Conservation (phyloP, 2,113 vertebrate genomes). For the Lepisosteus osseus region DNA sequence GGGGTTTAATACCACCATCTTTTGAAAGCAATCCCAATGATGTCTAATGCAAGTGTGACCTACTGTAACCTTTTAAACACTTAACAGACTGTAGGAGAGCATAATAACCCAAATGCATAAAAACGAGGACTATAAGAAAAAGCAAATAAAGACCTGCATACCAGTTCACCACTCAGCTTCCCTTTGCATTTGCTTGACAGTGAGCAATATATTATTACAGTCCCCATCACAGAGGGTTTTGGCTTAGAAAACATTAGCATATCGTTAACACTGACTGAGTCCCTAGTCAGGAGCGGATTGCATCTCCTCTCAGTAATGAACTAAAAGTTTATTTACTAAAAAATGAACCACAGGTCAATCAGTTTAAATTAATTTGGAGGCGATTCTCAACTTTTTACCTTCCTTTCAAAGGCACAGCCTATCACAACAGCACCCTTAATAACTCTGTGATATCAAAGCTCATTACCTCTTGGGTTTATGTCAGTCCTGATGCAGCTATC, state of each 20-base stretch:
- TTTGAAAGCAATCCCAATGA: slow-evolving; percentile 46
- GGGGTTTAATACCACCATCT: slow-evolving; percentile 36
- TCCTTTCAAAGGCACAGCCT: neutral
- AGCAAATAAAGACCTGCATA: slow-evolving; percentile 58
- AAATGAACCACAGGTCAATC: slow-evolving; percentile 43
- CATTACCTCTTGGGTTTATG: slow-evolving; percentile 46
- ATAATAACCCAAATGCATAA: slow-evolving; percentile 24
- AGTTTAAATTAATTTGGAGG: slow-evolving; percentile 32
- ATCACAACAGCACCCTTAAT: neutral
- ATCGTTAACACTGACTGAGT: slow-evolving; percentile 74
- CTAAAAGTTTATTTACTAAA: slow-evolving; percentile 68
- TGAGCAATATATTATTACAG: too few species aligned
- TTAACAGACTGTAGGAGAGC: slow-evolving; percentile 42
- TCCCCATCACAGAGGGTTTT: slow-evolving; percentile 56
- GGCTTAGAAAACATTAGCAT: slow-evolving; percentile 91
- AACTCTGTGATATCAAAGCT: neutral
- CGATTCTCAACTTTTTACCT: slow-evolving; percentile 38
- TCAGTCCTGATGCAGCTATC: slow-evolving; percentile 17
- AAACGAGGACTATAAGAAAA: slow-evolving; percentile 42
- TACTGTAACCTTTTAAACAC: slow-evolving; percentile 38
- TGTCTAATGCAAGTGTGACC: slow-evolving; percentile 39
- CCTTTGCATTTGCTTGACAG: neutral
- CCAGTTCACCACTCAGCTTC: slow-evolving; percentile 32
- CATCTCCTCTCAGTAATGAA: slow-evolving; percentile 68
- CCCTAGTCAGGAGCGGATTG: slow-evolving; percentile 71